A percentile compares a stretch with the other conserved stretches of the same genome.
These are phyloP conservation scores for Cephalophus harveyi DNA, from an alignment of 2,113 vertebrate species.

Conservation along the genomic window DNA sequence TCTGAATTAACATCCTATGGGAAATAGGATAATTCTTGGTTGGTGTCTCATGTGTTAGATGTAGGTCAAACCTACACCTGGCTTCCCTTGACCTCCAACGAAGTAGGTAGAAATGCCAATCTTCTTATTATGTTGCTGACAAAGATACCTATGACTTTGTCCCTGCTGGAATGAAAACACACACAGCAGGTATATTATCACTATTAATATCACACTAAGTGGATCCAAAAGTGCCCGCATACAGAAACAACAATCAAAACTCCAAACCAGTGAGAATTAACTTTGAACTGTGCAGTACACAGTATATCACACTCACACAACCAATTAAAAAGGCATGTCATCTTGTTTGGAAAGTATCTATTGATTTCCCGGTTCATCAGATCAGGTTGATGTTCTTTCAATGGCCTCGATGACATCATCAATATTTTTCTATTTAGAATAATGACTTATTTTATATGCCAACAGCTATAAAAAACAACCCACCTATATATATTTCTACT, in stretches of 20 bases:
- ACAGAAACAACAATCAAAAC: slow-evolving; percentile 67
- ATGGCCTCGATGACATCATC: slow-evolving; percentile 84
- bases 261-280: slow-evolving; percentile 78
- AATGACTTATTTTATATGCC: slow-evolving; percentile 86
- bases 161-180: background rate
- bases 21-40: background rate
- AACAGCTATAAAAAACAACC: slow-evolving; percentile 81
- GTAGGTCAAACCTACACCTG: background rate
- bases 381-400: slow-evolving; percentile 83
- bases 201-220: slow-evolving; percentile 45
- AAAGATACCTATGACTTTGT: background rate
- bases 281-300: slow-evolving; percentile 69
- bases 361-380: slow-evolving; percentile 84
- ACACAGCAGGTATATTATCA: slow-evolving; percentile 20
- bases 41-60: background rate
- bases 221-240: slow-evolving; percentile 14
- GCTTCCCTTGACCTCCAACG: background rate
- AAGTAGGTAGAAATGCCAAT: background rate
- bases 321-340: slow-evolving; percentile 85
- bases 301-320: slow-evolving; percentile 79
- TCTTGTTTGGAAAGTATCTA: slow-evolving; percentile 84
- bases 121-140: background rate
- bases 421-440: slow-evolving; percentile 88
- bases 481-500: slow-evolving; percentile 81
- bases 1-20: background rate